Evolutionary conservation across 2,888 invertebrate species (phyloP), one percentile per base, ranked within the genome.

Genomic region (Xylota sylvarum): DNA sequence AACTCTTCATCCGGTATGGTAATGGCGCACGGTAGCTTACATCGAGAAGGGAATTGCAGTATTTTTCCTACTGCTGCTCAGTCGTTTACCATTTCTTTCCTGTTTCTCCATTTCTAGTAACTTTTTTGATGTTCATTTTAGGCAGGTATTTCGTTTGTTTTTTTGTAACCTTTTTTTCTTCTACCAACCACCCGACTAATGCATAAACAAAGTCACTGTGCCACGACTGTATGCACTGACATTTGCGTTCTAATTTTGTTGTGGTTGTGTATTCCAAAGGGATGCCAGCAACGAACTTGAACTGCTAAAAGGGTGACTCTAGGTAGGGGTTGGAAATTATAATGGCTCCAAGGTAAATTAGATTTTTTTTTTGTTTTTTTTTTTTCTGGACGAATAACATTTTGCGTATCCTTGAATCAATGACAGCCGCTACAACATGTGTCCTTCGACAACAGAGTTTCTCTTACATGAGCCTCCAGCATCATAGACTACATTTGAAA

Each of bases 321-420:
- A 4, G 50, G 12, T 19, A 46, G n/a, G 43, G 58, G 23, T 64
- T 23, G 37, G 37, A 60, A 23, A 35, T 32, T 50, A 65, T 52
- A 67, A 70, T 43, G 50, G 69, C 10, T 46, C 46, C 65, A 65
- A 76, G 80, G 76, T 80, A 76, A 76, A 67, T 65, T 67, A 55
- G 10, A 23, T 35, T 69, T 40, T 56, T 80, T 12, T 46, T 43
- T 17, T 19, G 30, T 27, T 48, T 10, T 17, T 14, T 55, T n/a
- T 14, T 55, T 35, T 19, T 4, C 37, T 40, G 40, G 46, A 52
- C 27, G 40, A 43, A 27, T n/a, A 6, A 35, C 40, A 62, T 79
- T 78, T 64, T 69, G 76, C 76, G 76, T 76, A 76, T 74, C 80
- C 80, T 80, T 80, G 80, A 62, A 62, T 32, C 46, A 60, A 56